Percentiles rank a stretch among this genome's conserved stretches.
Evolutionary conservation across 2,113 vertebrate genomes (phyloP).

Genomic region (Pelecanus crispus): DNA sequence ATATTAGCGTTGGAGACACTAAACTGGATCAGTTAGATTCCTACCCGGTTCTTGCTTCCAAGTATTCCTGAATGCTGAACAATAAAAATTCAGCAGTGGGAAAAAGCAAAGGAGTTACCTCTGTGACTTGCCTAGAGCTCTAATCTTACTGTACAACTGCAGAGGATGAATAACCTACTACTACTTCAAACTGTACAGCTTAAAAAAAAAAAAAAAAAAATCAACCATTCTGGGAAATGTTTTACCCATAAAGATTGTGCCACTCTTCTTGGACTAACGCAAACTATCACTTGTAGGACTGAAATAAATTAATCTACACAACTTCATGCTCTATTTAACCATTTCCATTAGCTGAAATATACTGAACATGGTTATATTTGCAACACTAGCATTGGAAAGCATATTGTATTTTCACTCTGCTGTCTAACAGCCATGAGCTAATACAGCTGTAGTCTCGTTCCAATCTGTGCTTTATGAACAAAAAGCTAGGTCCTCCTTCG

Average conservation of each 20-base stretch:
- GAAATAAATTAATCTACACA: not conserved
- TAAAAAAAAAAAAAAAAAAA: not conserved
- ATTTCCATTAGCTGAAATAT: not conserved
- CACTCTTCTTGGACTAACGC: not conserved
- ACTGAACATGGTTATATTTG: not conserved
- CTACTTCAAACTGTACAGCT: not conserved
- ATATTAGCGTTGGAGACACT: not conserved
- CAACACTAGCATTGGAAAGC: not conserved
- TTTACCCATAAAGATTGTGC: not conserved
- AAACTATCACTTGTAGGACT: not conserved
- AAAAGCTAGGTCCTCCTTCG: not conserved
- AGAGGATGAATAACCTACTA: not conserved
- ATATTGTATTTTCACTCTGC: not conserved
- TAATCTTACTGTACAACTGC: not conserved
- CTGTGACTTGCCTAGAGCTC: not conserved
- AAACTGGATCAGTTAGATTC: not conserved
- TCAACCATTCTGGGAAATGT: not conserved
- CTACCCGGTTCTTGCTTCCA: not conserved
- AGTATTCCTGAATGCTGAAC: not conserved
- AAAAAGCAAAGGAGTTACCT: not conserved
- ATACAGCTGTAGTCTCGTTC: not conserved
- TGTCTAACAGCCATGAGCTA: not conserved
- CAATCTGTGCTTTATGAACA: not conserved
- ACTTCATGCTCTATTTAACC: not conserved
- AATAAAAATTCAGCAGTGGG: not conserved